Conservation (phyloP, 30 jellyfish, hydroid and myxozoan species). For the Turritopsis dohrnii region DNA sequence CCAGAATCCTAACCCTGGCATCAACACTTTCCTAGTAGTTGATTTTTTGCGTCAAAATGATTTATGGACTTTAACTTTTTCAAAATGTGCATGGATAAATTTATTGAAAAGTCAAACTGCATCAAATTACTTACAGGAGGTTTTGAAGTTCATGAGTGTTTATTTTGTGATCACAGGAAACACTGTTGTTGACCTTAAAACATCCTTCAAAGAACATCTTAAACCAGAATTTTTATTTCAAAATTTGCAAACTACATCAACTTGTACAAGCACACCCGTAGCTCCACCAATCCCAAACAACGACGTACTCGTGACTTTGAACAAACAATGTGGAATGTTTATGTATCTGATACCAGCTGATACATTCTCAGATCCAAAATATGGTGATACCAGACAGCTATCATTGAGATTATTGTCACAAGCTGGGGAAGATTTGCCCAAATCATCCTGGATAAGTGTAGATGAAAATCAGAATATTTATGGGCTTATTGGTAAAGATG, state of each 20-base stretch:
- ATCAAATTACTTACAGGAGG: constrained; percentile 44
- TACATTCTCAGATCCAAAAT: constrained; percentile 71
- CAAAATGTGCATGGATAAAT: constrained; percentile 60
- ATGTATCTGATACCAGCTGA: constrained; percentile 55
- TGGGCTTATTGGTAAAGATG: constrained; percentile 60
- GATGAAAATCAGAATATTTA: constrained; percentile 38
- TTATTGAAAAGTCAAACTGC: constrained; percentile 25
- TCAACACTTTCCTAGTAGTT: neutral
- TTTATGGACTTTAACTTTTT: constrained; percentile 20
- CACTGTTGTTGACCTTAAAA: constrained; percentile 24
- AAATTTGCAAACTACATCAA: constrained; percentile 15
- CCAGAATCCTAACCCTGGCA: neutral
- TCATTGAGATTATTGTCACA: constrained; percentile 19
- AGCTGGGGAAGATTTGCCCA: constrained; percentile 27
- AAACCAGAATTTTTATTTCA: constrained; percentile 49
- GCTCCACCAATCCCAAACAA: constrained; percentile 44
- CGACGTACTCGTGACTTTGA: constrained; percentile 21
- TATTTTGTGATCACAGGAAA: constrained; percentile 46
- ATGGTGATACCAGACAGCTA: constrained; percentile 74
- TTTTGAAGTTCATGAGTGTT: constrained; percentile 24
- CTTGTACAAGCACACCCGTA: constrained; percentile 37
- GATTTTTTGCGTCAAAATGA: neutral
- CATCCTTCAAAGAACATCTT: constrained; percentile 37
- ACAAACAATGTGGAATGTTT: constrained; percentile 41
- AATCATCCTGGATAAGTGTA: constrained; percentile 49